Evolutionary conservation across 92 coral and sea anemone species (phyloP).

Genomic region (Epizoanthus stellaris): DNA sequence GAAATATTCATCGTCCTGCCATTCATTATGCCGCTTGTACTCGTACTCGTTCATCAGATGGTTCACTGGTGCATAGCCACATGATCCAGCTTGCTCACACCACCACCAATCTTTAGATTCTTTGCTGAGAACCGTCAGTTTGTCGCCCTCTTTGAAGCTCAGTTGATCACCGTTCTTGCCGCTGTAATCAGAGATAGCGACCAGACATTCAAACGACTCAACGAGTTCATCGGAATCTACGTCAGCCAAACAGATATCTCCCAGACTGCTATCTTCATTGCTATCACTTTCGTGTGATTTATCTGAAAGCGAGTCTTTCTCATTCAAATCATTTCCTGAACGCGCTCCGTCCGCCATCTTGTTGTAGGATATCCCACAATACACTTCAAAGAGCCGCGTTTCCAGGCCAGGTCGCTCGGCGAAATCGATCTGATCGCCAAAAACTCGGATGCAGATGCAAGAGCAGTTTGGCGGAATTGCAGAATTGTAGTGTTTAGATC

Average conservation of each 20-base stretch:
- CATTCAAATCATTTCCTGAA: neutral
- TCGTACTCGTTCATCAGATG: conserved; percentile 69
- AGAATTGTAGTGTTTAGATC: neutral
- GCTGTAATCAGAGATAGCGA: conserved; percentile 85
- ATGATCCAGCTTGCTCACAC: conserved; percentile 82
- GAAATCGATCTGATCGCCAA: neutral
- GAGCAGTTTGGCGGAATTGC: neutral
- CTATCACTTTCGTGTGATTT: conserved; percentile 6
- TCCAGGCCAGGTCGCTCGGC: conserved; percentile 21
- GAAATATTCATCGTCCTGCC: conserved; percentile 99
- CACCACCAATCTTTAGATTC: conserved; percentile 94
- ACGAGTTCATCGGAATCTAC: conserved; percentile 48
- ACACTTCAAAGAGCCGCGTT: neutral
- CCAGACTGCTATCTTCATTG: conserved; percentile 25
- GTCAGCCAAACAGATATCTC: conserved; percentile 56
- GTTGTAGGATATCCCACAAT: conserved; percentile 13
- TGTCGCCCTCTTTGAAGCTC: conserved; percentile 85
- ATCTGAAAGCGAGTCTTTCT: neutral
- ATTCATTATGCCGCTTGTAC: conserved; percentile 52
- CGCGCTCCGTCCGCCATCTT: conserved; percentile 41
- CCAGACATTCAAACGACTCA: conserved; percentile 59
- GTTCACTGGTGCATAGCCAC: conserved; percentile 88
- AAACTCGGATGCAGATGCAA: neutral
- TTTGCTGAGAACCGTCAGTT: conserved; percentile 70
- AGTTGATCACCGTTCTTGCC: conserved; percentile 80